Conservation (phyloP, 2,113 vertebrate genomes). For the Cheilinus undulatus region DNA sequence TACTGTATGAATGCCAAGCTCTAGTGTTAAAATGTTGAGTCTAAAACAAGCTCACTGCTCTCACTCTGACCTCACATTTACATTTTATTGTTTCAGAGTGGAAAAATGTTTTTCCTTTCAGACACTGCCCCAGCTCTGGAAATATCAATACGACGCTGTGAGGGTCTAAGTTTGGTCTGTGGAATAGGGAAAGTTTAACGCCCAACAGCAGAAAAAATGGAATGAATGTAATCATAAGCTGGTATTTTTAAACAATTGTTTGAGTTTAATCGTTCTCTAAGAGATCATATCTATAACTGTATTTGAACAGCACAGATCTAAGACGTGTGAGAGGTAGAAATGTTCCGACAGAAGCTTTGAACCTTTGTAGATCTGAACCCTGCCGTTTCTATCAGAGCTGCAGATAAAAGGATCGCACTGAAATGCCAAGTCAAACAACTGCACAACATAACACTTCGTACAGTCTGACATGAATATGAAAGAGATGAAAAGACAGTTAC, state of each 20-base stretch:
- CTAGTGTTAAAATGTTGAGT: background rate
- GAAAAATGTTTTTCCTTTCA: slow-evolving; percentile 54
- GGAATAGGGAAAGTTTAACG: slow-evolving; percentile 65
- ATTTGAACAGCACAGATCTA: no score
- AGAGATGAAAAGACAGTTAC: no score
- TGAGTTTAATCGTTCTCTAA: background rate
- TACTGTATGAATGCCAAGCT: background rate
- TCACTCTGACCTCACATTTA: slow-evolving; percentile 44
- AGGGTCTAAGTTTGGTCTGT: slow-evolving; percentile 44
- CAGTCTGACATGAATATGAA: slow-evolving; percentile 4
- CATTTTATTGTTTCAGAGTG: slow-evolving; percentile 66
- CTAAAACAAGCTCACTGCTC: slow-evolving; percentile 33
- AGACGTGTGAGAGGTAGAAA: background rate
- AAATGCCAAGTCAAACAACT: slow-evolving; percentile 14
- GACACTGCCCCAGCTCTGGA: slow-evolving; percentile 61
- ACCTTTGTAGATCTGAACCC: background rate
- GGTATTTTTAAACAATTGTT: slow-evolving; percentile 31
- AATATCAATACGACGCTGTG: slow-evolving; percentile 67
- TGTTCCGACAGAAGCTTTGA: background rate
- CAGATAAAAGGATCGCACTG: slow-evolving; percentile 1
- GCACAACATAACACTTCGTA: background rate
- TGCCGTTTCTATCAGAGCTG: background rate
- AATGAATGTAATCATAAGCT: slow-evolving; percentile 48
- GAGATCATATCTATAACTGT: slow-evolving; percentile 13
- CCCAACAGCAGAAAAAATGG: slow-evolving; percentile 44